Evolutionary conservation across 2,113 vertebrate species (phyloP).

Genomic region (Eulacestoma nigropectus): DNA sequence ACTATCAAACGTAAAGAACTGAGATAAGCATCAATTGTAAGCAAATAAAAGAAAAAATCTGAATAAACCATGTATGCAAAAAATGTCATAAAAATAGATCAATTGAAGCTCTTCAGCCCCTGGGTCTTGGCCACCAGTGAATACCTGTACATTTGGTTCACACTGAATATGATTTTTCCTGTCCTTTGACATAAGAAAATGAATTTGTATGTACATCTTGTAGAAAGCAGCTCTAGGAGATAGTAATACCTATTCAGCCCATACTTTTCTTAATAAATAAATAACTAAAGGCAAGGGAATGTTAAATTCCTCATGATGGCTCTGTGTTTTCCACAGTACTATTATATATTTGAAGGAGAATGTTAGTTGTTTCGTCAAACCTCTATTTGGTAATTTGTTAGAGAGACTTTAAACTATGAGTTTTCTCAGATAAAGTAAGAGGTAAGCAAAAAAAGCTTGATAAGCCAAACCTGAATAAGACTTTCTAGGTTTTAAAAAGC

Average conservation of each 20-base stretch:
- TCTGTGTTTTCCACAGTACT: neutral
- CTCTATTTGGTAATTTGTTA: neutral
- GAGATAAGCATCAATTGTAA: neutral
- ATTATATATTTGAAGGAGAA: neutral
- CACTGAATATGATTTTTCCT: neutral
- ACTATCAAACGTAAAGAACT: neutral
- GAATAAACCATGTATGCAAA: neutral
- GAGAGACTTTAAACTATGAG: neutral
- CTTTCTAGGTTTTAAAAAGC: neutral
- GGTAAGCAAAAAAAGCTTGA: neutral
- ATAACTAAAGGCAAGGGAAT: neutral
- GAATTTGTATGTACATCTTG: neutral
- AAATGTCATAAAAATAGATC: neutral
- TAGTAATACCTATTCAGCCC: neutral
- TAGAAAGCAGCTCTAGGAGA: neutral
- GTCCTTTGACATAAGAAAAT: neutral
- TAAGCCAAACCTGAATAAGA: neutral
- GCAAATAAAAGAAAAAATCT: rapidly evolving
- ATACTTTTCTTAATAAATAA: neutral
- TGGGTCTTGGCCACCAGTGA: neutral
- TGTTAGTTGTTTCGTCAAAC: neutral
- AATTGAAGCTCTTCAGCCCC: neutral
- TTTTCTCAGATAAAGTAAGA: neutral
- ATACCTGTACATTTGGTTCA: neutral
- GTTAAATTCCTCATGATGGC: neutral